Conservation (phyloP, 2,888 invertebrate genomes). For the Lomographa bimaculata region DNA sequence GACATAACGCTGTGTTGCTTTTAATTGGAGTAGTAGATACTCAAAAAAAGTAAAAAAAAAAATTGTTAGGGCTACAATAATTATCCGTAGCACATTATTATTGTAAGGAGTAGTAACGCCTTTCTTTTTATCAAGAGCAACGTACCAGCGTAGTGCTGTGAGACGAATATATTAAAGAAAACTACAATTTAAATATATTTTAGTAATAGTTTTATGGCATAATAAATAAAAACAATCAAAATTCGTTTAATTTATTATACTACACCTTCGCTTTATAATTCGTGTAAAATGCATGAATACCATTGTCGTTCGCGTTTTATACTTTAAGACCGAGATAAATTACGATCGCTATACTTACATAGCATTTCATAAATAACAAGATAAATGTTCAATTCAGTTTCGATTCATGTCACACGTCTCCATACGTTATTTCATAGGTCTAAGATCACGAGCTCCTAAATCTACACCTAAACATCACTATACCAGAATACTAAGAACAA, state of each 20-base stretch:
- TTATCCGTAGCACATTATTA: too few relatives aligned
- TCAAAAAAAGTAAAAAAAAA: too few relatives aligned
- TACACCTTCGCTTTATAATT: slow-evolving; percentile 56
- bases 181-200: too few relatives aligned
- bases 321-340: slow-evolving; percentile 45
- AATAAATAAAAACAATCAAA: slow-evolving; percentile 17
- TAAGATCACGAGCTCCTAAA: slow-evolving; percentile 49
- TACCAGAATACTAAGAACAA: slow-evolving; percentile 31
- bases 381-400: slow-evolving; percentile 37
- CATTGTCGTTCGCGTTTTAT: slow-evolving; percentile 53
- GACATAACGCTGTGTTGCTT: too few relatives aligned
- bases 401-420: slow-evolving; percentile 41
- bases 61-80: too few relatives aligned
- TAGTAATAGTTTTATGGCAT: too few relatives aligned
- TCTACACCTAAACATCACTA: slow-evolving; percentile 38
- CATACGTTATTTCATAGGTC: slow-evolving; percentile 40
- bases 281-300: slow-evolving; percentile 72
- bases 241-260: slow-evolving; percentile 37
- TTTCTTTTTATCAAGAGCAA: too few relatives aligned
- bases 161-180: too few relatives aligned
- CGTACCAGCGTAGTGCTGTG: too few relatives aligned
- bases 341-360: slow-evolving; percentile 46
- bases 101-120: too few relatives aligned
- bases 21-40: too few relatives aligned
- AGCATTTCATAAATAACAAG: slow-evolving; percentile 46